Evolutionary conservation across 1,140 invertebrate genomes (phyloP).

Genomic region (Metaphire vulgaris): DNA sequence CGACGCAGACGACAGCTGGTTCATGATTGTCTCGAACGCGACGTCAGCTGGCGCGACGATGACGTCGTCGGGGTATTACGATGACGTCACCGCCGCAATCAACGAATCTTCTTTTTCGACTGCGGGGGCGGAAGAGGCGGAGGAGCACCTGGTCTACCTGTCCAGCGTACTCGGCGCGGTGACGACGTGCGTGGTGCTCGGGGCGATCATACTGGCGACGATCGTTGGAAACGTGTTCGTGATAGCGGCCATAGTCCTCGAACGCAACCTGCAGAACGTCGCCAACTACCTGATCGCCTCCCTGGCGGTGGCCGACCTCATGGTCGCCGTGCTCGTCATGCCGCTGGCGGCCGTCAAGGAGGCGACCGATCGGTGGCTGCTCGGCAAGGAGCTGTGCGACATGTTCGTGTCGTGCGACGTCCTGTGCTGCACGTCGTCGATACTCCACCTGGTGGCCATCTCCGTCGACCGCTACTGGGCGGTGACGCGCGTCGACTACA

Average conservation of each 20-base stretch:
- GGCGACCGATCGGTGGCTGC: constrained; percentile 25
- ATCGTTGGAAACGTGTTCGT: constrained; percentile 81
- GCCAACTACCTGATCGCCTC: constrained; percentile 64
- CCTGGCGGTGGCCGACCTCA: constrained; percentile 62
- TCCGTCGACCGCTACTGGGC: no score
- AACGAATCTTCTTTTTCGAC: no score
- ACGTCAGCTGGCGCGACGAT: no score
- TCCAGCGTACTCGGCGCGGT: no score
- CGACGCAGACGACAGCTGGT: no score
- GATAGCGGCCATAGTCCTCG: constrained; percentile 83
- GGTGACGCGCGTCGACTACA: constrained; percentile 82
- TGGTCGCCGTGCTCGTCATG: constrained; percentile 61
- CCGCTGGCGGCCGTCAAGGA: constrained; percentile 55
- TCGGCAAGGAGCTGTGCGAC: constrained; percentile 75
- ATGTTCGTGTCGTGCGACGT: constrained; percentile 35
- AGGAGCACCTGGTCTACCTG: no score
- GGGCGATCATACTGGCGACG: constrained; percentile 51
- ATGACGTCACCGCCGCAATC: no score
- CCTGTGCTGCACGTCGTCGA: constrained; percentile 33
- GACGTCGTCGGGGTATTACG: no score
- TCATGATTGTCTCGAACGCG: no score
- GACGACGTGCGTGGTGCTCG: not conserved
- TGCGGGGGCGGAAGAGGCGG: no score
- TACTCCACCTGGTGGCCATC: constrained; percentile 34
- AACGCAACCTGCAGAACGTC: constrained; percentile 65